A percentile compares a stretch with the other conserved stretches of the same genome.
These are phyloP conservation scores for Caranx melampygus DNA, from an alignment of 2,113 vertebrate species.

Conservation along the genomic window DNA sequence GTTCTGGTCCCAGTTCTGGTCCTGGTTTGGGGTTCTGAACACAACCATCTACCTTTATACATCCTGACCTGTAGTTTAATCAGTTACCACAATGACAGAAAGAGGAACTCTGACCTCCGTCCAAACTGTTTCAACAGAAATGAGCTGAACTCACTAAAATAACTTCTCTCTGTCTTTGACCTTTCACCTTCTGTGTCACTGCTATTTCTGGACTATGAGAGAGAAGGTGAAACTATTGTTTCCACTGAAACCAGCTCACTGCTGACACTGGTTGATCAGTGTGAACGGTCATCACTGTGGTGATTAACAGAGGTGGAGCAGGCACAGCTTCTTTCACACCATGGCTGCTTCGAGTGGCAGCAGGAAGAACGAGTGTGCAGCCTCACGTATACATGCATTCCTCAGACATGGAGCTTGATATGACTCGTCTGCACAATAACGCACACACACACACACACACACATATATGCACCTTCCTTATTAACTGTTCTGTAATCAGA, in stretches of 20 bases:
- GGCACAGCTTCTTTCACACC: slow-evolving; percentile 27
- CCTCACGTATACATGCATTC: slow-evolving; percentile 45
- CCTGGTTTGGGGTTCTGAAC: too few relatives aligned
- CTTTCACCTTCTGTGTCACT: background rate
- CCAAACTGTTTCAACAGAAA: background rate
- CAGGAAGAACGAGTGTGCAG: slow-evolving; percentile 37
- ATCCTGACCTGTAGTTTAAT: background rate
- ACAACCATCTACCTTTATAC: too few relatives aligned
- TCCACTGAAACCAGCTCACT: background rate
- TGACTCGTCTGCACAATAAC: slow-evolving; percentile 20
- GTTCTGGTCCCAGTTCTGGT: too few relatives aligned
- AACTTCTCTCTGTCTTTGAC: background rate
- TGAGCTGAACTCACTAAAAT: background rate
- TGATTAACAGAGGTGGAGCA: slow-evolving; percentile 1
- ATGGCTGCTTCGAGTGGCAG: background rate
- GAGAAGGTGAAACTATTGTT: background rate
- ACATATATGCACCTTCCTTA: background rate
- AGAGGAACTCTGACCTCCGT: background rate
- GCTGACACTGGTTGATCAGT: background rate
- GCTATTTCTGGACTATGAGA: background rate
- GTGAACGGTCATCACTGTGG: background rate
- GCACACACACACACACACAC: background rate
- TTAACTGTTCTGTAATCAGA: background rate
- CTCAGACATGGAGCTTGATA: slow-evolving; percentile 21
- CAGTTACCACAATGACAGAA: background rate